A percentile compares a stretch with the other conserved stretches of the same genome.
These are phyloP conservation scores for Gymnothorax reevesii DNA, from an alignment of 2,797 vertebrate species.

Conservation along the genomic window DNA sequence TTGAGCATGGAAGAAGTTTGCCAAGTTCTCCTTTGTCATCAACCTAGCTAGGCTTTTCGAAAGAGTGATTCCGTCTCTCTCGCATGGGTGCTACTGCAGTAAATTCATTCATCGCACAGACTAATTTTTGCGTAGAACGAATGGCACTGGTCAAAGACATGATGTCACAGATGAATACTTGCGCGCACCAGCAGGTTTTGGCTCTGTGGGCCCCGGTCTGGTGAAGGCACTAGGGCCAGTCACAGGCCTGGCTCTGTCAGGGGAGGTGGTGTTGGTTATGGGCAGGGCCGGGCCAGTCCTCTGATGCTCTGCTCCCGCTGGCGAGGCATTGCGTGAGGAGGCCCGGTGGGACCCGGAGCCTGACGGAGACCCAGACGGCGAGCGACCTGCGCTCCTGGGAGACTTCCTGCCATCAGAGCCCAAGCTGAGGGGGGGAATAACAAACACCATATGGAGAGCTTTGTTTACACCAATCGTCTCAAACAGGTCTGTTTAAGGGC, in stretches of 20 bases:
- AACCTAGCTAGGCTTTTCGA: too few relatives aligned
- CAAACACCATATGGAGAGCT: neutral
- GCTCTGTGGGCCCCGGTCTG: conserved; percentile 43
- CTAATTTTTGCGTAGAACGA: too few relatives aligned
- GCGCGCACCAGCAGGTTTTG: conserved; percentile 52
- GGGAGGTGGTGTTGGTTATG: conserved; percentile 29
- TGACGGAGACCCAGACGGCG: conserved; percentile 53
- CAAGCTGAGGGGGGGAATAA: conserved; percentile 45
- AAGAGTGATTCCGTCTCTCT: too few relatives aligned
- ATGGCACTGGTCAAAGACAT: neutral
- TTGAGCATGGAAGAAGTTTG: too few relatives aligned
- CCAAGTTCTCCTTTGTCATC: too few relatives aligned
- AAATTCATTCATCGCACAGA: too few relatives aligned
- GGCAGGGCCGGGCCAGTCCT: conserved; percentile 17
- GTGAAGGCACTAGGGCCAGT: conserved; percentile 30
- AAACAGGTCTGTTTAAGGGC: too few relatives aligned
- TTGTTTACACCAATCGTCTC: neutral
- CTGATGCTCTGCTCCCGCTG: conserved; percentile 36
- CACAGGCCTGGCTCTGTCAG: conserved; percentile 20
- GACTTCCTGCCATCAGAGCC: conserved; percentile 53
- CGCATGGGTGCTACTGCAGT: too few relatives aligned
- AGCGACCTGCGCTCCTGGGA: conserved; percentile 45
- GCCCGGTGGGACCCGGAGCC: conserved; percentile 50
- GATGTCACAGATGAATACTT: neutral
- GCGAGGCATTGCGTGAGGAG: conserved; percentile 40